A percentile compares a stretch with the other conserved stretches of the same genome.
These are phyloP conservation scores for Cephonodes hylas DNA, from an alignment of 2,888 invertebrate species.

Conservation along the genomic window DNA sequence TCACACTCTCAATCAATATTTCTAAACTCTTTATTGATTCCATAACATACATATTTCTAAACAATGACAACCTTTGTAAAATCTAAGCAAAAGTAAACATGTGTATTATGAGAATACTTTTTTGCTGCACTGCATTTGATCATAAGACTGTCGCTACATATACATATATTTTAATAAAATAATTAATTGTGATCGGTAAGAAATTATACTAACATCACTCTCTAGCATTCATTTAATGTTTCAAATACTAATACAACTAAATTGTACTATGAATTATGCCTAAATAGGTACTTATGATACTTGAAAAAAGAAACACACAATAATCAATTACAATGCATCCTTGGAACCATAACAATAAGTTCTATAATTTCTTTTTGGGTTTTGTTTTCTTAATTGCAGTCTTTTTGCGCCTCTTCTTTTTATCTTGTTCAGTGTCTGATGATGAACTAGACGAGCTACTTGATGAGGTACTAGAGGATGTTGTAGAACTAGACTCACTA, in stretches of 20 bases:
- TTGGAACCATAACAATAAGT: neutral
- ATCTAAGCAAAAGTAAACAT: neutral
- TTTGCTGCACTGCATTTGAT: neutral
- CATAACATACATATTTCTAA: neutral
- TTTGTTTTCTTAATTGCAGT: slow-evolving; percentile 37
- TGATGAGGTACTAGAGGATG: slow-evolving; percentile 48
- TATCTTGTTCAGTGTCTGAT: slow-evolving; percentile 55
- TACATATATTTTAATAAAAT: neutral
- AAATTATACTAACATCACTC: neutral
- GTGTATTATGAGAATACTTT: neutral
- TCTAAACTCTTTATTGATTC: neutral
- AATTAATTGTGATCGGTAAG: neutral
- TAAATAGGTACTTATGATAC: neutral
- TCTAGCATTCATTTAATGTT: neutral
- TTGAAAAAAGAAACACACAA: neutral
- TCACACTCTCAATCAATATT: neutral
- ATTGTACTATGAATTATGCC: neutral
- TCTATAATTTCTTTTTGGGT: slow-evolving; percentile 43
- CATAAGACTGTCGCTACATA: neutral
- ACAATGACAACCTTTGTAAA: neutral
- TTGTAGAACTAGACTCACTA: slow-evolving; percentile 37
- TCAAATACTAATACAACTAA: neutral
- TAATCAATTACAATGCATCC: neutral
- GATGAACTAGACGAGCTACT: slow-evolving; percentile 58
- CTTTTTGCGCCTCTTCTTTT: slow-evolving; percentile 47